Evolutionary conservation across 1,140 invertebrate species (phyloP).

Genomic region (Eriosoma lanigerum): DNA sequence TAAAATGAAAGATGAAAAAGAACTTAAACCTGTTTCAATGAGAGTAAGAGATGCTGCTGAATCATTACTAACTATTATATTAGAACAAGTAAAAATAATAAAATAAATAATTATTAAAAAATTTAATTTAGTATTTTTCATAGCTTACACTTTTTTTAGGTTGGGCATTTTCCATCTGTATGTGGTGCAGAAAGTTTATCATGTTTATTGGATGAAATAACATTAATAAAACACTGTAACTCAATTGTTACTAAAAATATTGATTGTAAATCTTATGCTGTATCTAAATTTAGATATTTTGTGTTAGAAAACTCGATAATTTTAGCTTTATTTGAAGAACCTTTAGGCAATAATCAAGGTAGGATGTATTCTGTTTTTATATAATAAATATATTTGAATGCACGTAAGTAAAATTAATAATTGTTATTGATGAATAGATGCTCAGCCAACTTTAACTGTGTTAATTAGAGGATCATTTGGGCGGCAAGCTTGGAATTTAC

Average conservation of each 20-base stretch:
- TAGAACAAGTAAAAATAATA: slow-evolving; percentile 74
- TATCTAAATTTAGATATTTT: slow-evolving; percentile 82
- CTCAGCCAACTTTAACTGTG: slow-evolving; percentile 68
- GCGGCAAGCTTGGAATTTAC: slow-evolving; percentile 91
- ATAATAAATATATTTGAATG: too few relatives aligned
- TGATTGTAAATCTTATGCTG: slow-evolving; percentile 59
- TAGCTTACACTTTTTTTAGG: slow-evolving; percentile 57
- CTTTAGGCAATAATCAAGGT: slow-evolving; percentile 77
- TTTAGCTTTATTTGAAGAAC: slow-evolving; percentile 87
- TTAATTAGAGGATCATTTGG: slow-evolving; percentile 89
- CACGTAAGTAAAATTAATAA: neutral
- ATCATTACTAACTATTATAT: slow-evolving; percentile 82
- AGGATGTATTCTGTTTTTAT: slow-evolving; percentile 52
- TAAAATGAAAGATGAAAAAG: slow-evolving; percentile 94
- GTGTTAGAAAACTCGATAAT: slow-evolving; percentile 87
- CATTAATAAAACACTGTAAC: slow-evolving; percentile 77
- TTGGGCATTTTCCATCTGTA: slow-evolving; percentile 78
- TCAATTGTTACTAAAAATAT: slow-evolving; percentile 32
- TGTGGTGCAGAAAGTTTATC: slow-evolving; percentile 82
- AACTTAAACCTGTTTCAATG: slow-evolving; percentile 93
- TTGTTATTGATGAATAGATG: slow-evolving; percentile 57
- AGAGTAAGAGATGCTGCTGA: slow-evolving; percentile 94
- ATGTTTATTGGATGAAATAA: slow-evolving; percentile 84
- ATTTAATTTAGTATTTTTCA: neutral
- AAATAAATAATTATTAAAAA: slow-evolving; percentile 53